These are phyloP conservation scores for Manduca sexta DNA, from an alignment of 1,140 invertebrate species.

Conservation along the genomic window DNA sequence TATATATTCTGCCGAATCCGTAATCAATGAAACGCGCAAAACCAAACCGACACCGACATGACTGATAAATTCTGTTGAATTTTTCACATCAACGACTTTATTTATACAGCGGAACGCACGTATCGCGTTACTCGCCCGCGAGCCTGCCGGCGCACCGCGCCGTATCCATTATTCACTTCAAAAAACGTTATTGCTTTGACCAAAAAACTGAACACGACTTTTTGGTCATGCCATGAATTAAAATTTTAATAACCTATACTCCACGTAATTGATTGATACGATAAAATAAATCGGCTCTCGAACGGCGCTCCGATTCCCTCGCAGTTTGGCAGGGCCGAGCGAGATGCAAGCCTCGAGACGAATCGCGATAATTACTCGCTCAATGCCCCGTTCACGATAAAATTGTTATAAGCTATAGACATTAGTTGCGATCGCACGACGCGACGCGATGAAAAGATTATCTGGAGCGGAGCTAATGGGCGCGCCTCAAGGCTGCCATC, in stretches of 20 bases:
- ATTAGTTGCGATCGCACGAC: no score
- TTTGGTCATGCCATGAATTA: constrained; percentile 32
- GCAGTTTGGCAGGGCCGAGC: constrained; percentile 16
- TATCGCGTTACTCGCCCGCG: constrained; percentile 48
- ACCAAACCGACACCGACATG: constrained; percentile 30
- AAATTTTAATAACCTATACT: constrained; percentile 50
- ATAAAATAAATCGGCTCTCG: constrained; percentile 49
- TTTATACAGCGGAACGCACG: constrained; percentile 52
- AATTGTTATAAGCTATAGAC: not conserved
- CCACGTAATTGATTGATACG: constrained; percentile 54
- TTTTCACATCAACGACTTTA: constrained; percentile 61
- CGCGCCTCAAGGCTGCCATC: no score
- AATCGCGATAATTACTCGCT: constrained; percentile 38
- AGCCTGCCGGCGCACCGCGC: no score
- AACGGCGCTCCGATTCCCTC: constrained; percentile 18
- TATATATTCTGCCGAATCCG: constrained; percentile 1
- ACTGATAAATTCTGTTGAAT: constrained; percentile 58
- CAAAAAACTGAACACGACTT: constrained; percentile 29
- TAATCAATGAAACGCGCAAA: constrained; percentile 19
- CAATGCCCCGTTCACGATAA: constrained; percentile 1
- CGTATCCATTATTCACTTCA: constrained; percentile 51
- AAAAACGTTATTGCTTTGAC: constrained; percentile 46
- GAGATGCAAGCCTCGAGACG: constrained; percentile 10
- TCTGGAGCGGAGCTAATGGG: no score
- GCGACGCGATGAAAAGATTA: no score